phyloP scores from a whole-genome alignment of 2,797 vertebrate genomes.

The Naso thynnoides region DNA sequence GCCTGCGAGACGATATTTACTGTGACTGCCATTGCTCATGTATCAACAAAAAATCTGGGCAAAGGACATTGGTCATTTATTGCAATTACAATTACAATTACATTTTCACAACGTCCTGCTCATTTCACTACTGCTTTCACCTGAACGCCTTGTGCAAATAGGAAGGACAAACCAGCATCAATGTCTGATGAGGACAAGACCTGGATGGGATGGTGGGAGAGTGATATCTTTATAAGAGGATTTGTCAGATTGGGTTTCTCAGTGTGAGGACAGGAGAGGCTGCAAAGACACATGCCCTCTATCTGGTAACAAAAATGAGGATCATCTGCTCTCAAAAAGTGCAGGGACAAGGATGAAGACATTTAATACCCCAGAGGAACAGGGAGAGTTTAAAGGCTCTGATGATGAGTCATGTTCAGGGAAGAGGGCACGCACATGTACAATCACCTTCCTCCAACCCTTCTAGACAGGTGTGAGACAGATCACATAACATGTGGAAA shows the following conservation, averaged over 20 bases:
- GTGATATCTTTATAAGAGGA: conserved; percentile 75
- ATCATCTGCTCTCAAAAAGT: conserved; percentile 69
- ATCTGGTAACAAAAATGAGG: conserved; percentile 68
- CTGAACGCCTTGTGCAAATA: conserved; percentile 53
- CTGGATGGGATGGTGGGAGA: conserved; percentile 28
- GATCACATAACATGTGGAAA: conserved; percentile 3
- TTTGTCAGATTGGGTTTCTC: conserved; percentile 73
- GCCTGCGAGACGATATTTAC: conserved; percentile 47
- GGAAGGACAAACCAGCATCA: conserved; percentile 40
- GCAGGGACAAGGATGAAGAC: conserved; percentile 64
- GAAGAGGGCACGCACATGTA: background rate
- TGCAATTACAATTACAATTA: no score
- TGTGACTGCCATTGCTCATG: conserved; percentile 57
- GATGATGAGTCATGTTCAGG: conserved; percentile 51
- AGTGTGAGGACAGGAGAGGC: conserved; percentile 55
- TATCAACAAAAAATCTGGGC: conserved; percentile 34
- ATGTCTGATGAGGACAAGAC: conserved; percentile 50
- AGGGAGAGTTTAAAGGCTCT: conserved; percentile 48
- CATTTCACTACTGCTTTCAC: conserved; percentile 40
- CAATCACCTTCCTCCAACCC: conserved; percentile 7
- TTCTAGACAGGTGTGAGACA: background rate
- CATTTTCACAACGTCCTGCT: conserved; percentile 31
- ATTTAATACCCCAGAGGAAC: conserved; percentile 64
- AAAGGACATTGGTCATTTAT: conserved; percentile 64
- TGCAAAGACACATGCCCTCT: conserved; percentile 65